These are phyloP conservation scores for Pseudachorutes palmiensis DNA, from an alignment of 1,140 invertebrate genomes.

Conservation along the genomic window DNA sequence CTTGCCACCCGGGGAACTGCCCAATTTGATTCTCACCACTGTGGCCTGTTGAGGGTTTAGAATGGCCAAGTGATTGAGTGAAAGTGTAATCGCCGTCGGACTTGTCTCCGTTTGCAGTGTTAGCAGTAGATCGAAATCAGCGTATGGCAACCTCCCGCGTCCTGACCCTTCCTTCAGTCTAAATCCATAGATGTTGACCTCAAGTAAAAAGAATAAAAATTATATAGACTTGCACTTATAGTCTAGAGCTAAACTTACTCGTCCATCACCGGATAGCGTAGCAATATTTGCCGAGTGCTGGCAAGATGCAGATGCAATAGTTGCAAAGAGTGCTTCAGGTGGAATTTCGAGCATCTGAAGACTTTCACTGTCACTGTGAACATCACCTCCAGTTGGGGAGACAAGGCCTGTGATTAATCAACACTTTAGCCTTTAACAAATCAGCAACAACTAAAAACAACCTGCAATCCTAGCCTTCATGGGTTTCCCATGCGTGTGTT, in stretches of 20 bases:
- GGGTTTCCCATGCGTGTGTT: slow-evolving; percentile 41
- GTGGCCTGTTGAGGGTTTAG: background rate
- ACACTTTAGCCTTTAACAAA: background rate
- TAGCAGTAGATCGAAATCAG: slow-evolving; percentile 34
- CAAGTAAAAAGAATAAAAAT: background rate
- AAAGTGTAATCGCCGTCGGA: slow-evolving; percentile 23
- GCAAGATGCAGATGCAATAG: slow-evolving; percentile 28
- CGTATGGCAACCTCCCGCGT: slow-evolving; percentile 27
- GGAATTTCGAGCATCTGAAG: slow-evolving; percentile 37
- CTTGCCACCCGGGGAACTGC: background rate
- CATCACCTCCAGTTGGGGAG: slow-evolving; percentile 30
- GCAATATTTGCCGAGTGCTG: slow-evolving; percentile 32
- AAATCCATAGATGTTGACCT: slow-evolving; percentile 27
- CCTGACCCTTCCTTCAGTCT: slow-evolving; percentile 32
- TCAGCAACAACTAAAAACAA: slow-evolving; percentile 51
- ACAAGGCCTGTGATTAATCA: slow-evolving; percentile 10
- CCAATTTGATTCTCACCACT: background rate
- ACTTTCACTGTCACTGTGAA: slow-evolving; percentile 28
- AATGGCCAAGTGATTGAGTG: slow-evolving; percentile 19
- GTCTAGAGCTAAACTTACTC: slow-evolving; percentile 3
- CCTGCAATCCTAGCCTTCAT: slow-evolving; percentile 63
- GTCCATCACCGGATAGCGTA: slow-evolving; percentile 23
- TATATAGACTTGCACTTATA: background rate
- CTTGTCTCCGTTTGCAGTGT: slow-evolving; percentile 24
- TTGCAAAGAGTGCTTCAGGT: slow-evolving; percentile 16